Base-by-base conservation (phyloP, 2,113 vertebrate species). In the Chaetorhynchus papuensis region DNA sequence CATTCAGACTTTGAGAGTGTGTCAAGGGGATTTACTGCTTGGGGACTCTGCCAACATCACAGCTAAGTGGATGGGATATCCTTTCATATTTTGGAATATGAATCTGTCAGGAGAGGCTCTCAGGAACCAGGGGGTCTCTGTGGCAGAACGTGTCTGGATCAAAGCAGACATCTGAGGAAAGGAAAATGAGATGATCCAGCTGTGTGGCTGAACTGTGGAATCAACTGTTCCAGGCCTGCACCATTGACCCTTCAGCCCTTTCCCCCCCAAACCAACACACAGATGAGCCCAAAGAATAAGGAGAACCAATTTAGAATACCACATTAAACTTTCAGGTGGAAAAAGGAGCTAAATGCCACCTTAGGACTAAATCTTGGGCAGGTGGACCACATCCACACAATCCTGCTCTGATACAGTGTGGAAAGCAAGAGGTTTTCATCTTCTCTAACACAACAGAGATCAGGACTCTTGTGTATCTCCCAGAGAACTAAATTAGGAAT, bases 391-490 rank as follows among this genome's bases (percentile, higher is more conserved):
- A 41, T 6, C n/a, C n/a, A 33, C 13, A 41, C 20, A 61, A 14
- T 39, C 47, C 39, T 57, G n/a, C 21, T 17, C 23, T 27, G 30
- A 50, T 2, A 2, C 11, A 22, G 23, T 0, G 1, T 24, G 14
- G 31, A 71, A 83, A 71, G 53, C 11, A 39, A 49, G 9, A 42
- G 6, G 2, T 3, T 37, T 44, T 30, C 9, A 11, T 17, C 50
- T 39, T n/a, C 35, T 54, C 28, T 35, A 83, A 39, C 0, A 1
- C 6, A 33, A 53, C 6, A 76, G 7, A 12, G 11, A 30, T 0
- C 6, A 7, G 10, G 41, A 81, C 5, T 3, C 21, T 26, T 20
- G 9, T 57, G 3, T 4, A 24, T 2, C 7, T 39, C 35, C 53
- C 13, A 37, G 33, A 49, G 64, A 54, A 30, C 6, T 28, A 22